A percentile compares a stretch with the other conserved stretches of the same genome.
Evolutionary conservation across 2,888 invertebrate species (phyloP).

Genomic region (Dascillus cervinus): DNA sequence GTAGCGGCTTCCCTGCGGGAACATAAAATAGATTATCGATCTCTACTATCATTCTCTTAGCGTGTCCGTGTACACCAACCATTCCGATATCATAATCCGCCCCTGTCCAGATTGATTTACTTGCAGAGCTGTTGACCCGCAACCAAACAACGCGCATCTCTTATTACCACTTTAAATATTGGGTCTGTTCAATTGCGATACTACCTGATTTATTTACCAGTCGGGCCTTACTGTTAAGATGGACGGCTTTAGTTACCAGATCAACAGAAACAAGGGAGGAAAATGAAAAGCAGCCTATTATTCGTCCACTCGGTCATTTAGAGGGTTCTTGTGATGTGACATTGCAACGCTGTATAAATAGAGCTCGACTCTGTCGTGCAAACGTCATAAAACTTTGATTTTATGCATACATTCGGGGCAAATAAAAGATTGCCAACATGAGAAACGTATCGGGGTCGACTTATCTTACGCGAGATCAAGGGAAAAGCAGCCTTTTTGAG

Average conservation of each 20-base stretch:
- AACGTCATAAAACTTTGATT: slow-evolving; percentile 15
- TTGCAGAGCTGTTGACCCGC: slow-evolving; percentile 7
- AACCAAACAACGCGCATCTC: slow-evolving; percentile 8
- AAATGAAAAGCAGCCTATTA: too few relatives aligned
- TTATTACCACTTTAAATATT: slow-evolving; percentile 10
- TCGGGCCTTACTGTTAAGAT: too few relatives aligned
- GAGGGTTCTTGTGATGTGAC: slow-evolving; percentile 9
- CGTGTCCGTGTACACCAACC: slow-evolving; percentile 3
- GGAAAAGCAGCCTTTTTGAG: too few relatives aligned
- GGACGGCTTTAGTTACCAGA: too few relatives aligned
- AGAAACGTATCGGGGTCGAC: too few relatives aligned
- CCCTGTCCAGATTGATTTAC: slow-evolving; percentile 8
- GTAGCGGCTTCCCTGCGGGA: slow-evolving; percentile 1
- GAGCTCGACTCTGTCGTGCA: slow-evolving; percentile 9
- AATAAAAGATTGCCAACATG: too few relatives aligned
- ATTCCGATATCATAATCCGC: slow-evolving; percentile 10
- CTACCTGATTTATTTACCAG: too few relatives aligned
- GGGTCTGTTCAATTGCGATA: slow-evolving; percentile 12
- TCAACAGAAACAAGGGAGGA: too few relatives aligned
- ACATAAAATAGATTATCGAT: slow-evolving; percentile 6
- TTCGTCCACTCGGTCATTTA: slow-evolving; percentile 17
- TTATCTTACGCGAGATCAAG: too few relatives aligned
- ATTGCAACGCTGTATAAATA: too few relatives aligned
- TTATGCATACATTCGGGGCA: slow-evolving; percentile 11
- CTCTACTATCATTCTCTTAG: slow-evolving; percentile 5